phyloP scores from a whole-genome alignment of 2,797 vertebrate species.

The Zonotrichia albicollis region DNA sequence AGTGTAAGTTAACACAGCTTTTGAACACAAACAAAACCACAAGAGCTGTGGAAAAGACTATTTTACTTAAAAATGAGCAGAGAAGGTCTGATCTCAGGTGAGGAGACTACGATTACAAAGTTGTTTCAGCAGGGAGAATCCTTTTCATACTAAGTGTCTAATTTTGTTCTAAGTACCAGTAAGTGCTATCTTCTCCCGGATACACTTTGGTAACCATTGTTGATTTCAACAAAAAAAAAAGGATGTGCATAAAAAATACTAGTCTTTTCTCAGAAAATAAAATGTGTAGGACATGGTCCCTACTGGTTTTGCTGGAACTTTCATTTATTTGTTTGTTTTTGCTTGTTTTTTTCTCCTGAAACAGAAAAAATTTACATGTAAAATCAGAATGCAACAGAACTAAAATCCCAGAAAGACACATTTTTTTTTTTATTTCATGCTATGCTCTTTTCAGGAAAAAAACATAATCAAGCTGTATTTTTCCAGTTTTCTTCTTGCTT shows the following conservation, averaged over 20 bases:
- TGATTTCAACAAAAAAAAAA: not conserved
- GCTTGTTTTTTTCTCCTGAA: not conserved
- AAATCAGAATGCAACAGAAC: not conserved
- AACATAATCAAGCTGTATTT: not conserved
- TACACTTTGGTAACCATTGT: not conserved
- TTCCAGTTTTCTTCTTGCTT: not conserved
- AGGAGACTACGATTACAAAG: not conserved
- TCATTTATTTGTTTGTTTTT: rapidly evolving
- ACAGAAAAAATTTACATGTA: not conserved
- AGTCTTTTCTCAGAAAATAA: not conserved
- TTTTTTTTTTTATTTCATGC: not conserved
- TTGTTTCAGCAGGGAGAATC: not conserved
- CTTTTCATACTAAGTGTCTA: not conserved
- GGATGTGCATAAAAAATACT: not conserved
- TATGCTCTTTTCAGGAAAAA: not conserved
- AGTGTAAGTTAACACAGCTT: not conserved
- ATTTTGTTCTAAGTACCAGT: not conserved
- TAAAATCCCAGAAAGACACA: not conserved
- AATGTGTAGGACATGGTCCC: not conserved
- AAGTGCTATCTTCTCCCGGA: not conserved
- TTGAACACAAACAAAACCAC: not conserved
- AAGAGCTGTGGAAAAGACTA: not conserved
- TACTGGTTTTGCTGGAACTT: rapidly evolving
- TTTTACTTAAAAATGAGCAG: not conserved
- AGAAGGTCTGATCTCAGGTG: not conserved